These are phyloP conservation scores for Pogonophryne albipinna DNA, from an alignment of 2,797 vertebrate species.

Conservation along the genomic window DNA sequence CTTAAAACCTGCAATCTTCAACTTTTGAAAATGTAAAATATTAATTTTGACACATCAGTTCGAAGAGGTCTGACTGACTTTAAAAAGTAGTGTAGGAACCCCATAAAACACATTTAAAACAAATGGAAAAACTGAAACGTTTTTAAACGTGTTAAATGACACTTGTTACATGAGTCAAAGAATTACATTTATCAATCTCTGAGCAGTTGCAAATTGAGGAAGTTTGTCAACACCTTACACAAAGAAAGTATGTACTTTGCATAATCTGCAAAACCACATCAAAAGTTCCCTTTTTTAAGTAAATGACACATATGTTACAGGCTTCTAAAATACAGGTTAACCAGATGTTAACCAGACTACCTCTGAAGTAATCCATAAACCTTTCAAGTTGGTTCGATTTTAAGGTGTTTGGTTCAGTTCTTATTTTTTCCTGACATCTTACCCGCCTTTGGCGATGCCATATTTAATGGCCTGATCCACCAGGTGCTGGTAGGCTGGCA, in stretches of 20 bases:
- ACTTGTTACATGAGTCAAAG: no score
- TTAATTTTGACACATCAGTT: neutral
- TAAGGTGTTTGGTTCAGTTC: neutral
- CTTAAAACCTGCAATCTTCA: no score
- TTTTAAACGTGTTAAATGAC: no score
- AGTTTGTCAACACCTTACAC: conserved; percentile 18
- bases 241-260: neutral
- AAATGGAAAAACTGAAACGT: no score
- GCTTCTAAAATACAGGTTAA: neutral
- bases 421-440: conserved; percentile 55
- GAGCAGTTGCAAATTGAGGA: conserved; percentile 19
- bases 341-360: no score
- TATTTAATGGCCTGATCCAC: conserved; percentile 93
- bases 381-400: neutral
- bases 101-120: no score
- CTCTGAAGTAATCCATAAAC: neutral
- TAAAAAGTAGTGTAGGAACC: no score
- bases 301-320: neutral
- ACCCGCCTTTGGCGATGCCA: conserved; percentile 91
- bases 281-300: neutral
- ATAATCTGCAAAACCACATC: conserved; percentile 10
- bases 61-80: no score
- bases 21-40: neutral
- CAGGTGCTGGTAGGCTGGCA: conserved; percentile 92
- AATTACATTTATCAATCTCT: no score